These are phyloP conservation scores for Xenentodon cancila DNA, from an alignment of 2,797 vertebrate genomes.

Conservation along the genomic window DNA sequence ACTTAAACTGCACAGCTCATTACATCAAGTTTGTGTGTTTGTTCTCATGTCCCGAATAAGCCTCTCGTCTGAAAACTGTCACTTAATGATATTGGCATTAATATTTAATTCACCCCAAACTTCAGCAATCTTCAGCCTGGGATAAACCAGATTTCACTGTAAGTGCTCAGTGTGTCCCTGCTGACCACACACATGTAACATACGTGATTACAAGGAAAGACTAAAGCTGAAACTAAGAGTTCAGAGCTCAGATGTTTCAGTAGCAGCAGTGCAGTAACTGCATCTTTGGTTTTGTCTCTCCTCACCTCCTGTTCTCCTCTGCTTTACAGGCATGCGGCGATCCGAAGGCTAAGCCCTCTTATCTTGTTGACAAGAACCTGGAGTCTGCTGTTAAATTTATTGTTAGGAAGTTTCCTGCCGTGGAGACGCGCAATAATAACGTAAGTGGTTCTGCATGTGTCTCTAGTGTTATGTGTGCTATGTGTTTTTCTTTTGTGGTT, in stretches of 20 bases:
- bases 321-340: constrained; percentile 95
- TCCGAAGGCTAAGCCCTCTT: constrained; percentile 98
- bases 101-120: constrained; percentile 30
- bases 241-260: constrained; percentile 21
- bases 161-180: constrained; percentile 24
- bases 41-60: constrained; percentile 40
- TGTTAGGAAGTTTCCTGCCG: constrained; percentile 97
- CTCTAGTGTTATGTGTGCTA: background rate
- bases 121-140: background rate
- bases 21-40: constrained; percentile 17
- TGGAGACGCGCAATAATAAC: constrained; percentile 98
- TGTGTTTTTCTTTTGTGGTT: too few relatives aligned
- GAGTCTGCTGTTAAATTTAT: constrained; percentile 99
- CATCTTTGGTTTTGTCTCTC: constrained; percentile 40
- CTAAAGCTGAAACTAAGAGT: background rate
- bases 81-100: constrained; percentile 26
- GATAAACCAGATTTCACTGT: constrained; percentile 62
- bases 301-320: constrained; percentile 70
- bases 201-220: constrained; percentile 20
- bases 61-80: constrained; percentile 28
- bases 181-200: constrained; percentile 42
- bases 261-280: constrained; percentile 14
- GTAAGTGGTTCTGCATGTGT: constrained; percentile 82
- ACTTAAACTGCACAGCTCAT: constrained; percentile 9
- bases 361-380: constrained; percentile 98